These are phyloP conservation scores for Epirrhoe alternata DNA, from an alignment of 2,888 invertebrate species.

Conservation along the genomic window DNA sequence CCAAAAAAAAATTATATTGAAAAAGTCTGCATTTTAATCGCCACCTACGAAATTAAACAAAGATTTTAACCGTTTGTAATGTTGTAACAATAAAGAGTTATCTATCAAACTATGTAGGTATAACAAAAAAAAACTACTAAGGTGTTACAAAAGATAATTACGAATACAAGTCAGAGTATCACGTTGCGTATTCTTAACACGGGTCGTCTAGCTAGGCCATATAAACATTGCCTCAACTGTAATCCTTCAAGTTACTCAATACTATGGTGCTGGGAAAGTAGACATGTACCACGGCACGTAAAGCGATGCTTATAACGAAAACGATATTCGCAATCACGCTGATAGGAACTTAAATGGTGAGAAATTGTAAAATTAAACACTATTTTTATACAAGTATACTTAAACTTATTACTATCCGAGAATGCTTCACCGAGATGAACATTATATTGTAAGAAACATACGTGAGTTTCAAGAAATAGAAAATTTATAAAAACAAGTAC, in stretches of 20 bases:
- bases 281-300: slow-evolving; percentile 42
- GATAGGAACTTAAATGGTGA: slow-evolving; percentile 8
- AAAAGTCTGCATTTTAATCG: too few species aligned
- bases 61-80: too few species aligned
- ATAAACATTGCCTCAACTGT: slow-evolving; percentile 8
- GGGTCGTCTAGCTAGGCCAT: slow-evolving; percentile 1
- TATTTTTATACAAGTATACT: not conserved
- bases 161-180: too few species aligned
- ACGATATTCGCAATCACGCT: slow-evolving; percentile 26
- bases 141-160: too few species aligned
- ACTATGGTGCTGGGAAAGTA: slow-evolving; percentile 19
- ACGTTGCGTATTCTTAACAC: not conserved
- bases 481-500: slow-evolving; percentile 9
- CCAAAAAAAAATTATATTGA: too few species aligned
- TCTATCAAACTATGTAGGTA: too few species aligned
- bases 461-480: not conserved
- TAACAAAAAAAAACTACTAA: too few species aligned
- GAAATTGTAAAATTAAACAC: not conserved
- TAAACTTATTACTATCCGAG: too few species aligned
- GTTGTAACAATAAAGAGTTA: too few species aligned
- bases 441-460: too few species aligned
- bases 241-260: slow-evolving; percentile 24
- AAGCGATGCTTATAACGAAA: slow-evolving; percentile 28
- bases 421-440: too few species aligned
- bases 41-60: too few species aligned